Conservation (phyloP, 2,888 invertebrate genomes). For the Lasioglossum zephyrum region DNA sequence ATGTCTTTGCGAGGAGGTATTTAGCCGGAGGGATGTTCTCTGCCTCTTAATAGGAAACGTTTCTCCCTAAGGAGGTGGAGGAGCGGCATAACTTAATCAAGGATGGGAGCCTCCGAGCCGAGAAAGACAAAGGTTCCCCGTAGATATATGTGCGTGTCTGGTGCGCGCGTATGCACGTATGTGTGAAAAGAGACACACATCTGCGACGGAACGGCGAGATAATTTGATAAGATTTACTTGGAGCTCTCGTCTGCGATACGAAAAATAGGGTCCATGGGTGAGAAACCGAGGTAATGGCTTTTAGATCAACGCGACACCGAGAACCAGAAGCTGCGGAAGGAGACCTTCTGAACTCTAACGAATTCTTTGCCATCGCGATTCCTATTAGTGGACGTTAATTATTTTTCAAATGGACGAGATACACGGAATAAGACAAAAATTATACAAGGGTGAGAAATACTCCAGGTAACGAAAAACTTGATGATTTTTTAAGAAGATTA, state of each 20-base stretch:
- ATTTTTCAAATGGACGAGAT: background rate
- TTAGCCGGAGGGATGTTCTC: slow-evolving; percentile 76
- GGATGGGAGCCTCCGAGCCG: slow-evolving; percentile 74
- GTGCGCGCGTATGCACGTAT: slow-evolving; percentile 6
- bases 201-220: slow-evolving; percentile 64
- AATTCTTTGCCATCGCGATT: background rate
- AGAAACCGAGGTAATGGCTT: slow-evolving; percentile 67
- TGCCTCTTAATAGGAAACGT: slow-evolving; percentile 80
- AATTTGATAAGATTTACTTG: slow-evolving; percentile 81
- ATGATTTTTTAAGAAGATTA: background rate
- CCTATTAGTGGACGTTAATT: background rate
- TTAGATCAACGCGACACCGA: slow-evolving; percentile 69
- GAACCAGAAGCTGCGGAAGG: slow-evolving; percentile 32
- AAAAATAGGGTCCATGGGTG: slow-evolving; percentile 54
- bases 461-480: background rate
- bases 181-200: slow-evolving; percentile 40
- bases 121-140: slow-evolving; percentile 71
- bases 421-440: background rate
- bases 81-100: slow-evolving; percentile 81
- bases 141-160: background rate
- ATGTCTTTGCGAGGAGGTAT: slow-evolving; percentile 75
- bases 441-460: background rate
- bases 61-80: slow-evolving; percentile 75
- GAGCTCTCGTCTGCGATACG: slow-evolving; percentile 60
- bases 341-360: slow-evolving; percentile 9